Evolutionary conservation across 2,888 invertebrate species (phyloP).

Genomic region (Agriopis marginaria): DNA sequence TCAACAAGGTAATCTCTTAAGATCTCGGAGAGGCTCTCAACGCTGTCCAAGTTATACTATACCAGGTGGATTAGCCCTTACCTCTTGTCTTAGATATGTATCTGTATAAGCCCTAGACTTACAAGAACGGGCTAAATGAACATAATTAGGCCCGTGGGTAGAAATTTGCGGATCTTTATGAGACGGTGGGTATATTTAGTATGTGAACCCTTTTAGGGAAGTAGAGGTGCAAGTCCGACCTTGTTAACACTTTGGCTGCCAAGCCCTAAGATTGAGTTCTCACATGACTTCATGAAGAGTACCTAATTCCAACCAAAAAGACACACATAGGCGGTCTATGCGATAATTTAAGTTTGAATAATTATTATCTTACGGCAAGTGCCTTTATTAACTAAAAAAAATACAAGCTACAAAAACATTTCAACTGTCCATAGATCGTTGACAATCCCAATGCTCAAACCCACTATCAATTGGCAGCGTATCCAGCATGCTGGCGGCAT

Average conservation of each 20-base stretch:
- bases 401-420: too few species aligned
- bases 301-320: too few species aligned
- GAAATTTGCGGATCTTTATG: slow-evolving; percentile 13
- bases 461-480: too few species aligned
- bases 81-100: slow-evolving; percentile 15
- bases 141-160: slow-evolving; percentile 21
- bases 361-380: too few species aligned
- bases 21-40: slow-evolving; percentile 13
- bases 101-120: slow-evolving; percentile 9
- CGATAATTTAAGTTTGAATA: too few species aligned
- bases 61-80: slow-evolving; percentile 16
- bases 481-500: too few species aligned
- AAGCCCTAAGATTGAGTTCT: too few species aligned
- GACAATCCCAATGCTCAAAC: too few species aligned
- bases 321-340: too few species aligned
- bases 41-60: slow-evolving; percentile 15
- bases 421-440: too few species aligned
- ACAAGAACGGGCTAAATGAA: slow-evolving; percentile 13
- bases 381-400: too few species aligned
- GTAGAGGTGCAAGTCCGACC: background rate
- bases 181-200: slow-evolving; percentile 3
- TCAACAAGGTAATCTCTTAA: slow-evolving; percentile 23
- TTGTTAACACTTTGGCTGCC: background rate
- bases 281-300: too few species aligned
- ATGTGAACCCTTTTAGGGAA: background rate